A percentile compares a stretch with the other conserved stretches of the same genome.
Conservation (phyloP, 1,140 invertebrate species). For the Eriosoma lanigerum region DNA sequence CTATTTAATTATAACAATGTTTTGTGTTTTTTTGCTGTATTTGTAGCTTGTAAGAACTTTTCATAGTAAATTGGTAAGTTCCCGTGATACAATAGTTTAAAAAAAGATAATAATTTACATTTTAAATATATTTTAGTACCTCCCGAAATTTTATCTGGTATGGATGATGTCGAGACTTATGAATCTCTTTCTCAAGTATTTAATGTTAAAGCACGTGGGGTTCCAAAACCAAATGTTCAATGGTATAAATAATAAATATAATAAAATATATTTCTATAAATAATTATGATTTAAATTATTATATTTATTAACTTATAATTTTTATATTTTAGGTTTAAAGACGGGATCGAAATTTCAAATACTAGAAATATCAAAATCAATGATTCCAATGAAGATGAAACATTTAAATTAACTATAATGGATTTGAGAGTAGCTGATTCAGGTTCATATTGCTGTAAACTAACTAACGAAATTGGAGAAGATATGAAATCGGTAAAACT, state of each 20-base stretch:
- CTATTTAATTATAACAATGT: background rate
- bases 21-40: background rate
- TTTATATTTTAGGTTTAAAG: conserved; percentile 60
- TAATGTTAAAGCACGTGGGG: conserved; percentile 70
- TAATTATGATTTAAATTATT: background rate
- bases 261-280: too few relatives aligned
- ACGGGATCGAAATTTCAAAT: conserved; percentile 67
- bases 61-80: conserved; percentile 6
- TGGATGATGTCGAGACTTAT: conserved; percentile 72
- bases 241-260: conserved; percentile 63
- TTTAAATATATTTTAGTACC: conserved; percentile 64
- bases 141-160: conserved; percentile 71
- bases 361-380: conserved; percentile 65
- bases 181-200: conserved; percentile 75
- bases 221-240: conserved; percentile 73
- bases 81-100: background rate
- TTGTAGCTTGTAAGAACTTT: background rate
- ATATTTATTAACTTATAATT: background rate
- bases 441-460: conserved; percentile 74
- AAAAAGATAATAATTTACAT: background rate
- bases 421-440: conserved; percentile 71
- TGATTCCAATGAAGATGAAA: conserved; percentile 67
- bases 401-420: conserved; percentile 69
- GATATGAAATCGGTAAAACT: conserved; percentile 70
- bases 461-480: conserved; percentile 76